Conservation (phyloP, 2,888 invertebrate genomes). For the Tetragonula carbonaria region DNA sequence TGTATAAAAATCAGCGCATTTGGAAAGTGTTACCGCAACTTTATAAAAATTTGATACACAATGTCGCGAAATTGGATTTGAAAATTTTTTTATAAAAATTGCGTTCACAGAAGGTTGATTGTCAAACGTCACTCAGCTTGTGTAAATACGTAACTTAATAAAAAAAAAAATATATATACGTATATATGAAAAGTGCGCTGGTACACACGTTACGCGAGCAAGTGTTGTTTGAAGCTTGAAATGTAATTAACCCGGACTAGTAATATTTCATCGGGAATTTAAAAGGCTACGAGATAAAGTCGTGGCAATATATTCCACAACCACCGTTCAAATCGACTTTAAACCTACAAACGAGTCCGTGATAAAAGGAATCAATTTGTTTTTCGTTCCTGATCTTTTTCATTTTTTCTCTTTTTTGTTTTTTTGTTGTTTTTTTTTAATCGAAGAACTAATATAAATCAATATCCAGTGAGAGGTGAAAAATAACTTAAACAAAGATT, state of each 20-base stretch:
- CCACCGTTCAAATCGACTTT: not conserved
- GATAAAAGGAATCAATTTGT: not conserved
- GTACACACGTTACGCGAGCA: not conserved
- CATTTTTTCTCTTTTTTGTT: not conserved
- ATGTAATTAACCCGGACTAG: not conserved
- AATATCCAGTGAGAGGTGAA: not conserved
- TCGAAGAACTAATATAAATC: not conserved
- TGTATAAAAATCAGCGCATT: too few relatives aligned
- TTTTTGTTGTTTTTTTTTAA: too few relatives aligned
- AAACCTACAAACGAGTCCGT: not conserved
- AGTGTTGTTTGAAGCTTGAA: not conserved
- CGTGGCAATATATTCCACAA: too few relatives aligned
- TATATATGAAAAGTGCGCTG: too few relatives aligned
- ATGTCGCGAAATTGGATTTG: not conserved
- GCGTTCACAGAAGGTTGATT: not conserved
- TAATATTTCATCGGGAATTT: not conserved
- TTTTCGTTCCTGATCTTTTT: not conserved
- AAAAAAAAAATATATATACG: not conserved
- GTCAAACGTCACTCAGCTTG: not conserved
- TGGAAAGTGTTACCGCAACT: too few relatives aligned
- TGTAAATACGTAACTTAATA: not conserved
- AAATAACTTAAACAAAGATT: not conserved
- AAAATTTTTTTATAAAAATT: not conserved
- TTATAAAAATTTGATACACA: too few relatives aligned
- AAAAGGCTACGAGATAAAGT: not conserved